Conservation (phyloP, 1,140 invertebrate genomes). For the Alviniconcha marisindica region DNA sequence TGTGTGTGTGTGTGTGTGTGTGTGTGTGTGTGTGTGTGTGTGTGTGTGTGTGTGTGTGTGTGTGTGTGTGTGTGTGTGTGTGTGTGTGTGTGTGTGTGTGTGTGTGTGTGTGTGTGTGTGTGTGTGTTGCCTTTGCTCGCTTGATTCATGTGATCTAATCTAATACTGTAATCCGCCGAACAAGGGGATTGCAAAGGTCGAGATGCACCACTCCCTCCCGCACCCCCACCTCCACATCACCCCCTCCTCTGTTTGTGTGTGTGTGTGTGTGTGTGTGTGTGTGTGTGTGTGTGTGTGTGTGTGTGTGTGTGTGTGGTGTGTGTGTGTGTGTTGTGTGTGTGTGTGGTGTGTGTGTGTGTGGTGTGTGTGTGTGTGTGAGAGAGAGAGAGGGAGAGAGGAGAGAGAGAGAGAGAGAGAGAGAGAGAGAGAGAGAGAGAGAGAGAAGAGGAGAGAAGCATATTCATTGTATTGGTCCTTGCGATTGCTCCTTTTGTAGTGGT, state of each 20-base stretch:
- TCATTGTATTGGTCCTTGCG: not conserved
- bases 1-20: not conserved
- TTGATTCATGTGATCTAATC: too few relatives aligned
- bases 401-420: slow-evolving; percentile 3
- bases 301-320: not conserved
- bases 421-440: slow-evolving; percentile 2
- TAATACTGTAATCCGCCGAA: too few relatives aligned
- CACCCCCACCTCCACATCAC: too few relatives aligned
- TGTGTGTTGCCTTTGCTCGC: too few relatives aligned
- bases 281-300: not conserved
- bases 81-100: not conserved
- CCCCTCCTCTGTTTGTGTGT: too few relatives aligned
- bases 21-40: not conserved
- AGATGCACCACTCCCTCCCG: too few relatives aligned
- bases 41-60: not conserved
- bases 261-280: not conserved
- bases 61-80: not conserved
- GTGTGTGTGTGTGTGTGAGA: not conserved
- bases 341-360: too few relatives aligned
- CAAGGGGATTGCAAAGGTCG: too few relatives aligned
- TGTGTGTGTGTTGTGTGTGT: too few relatives aligned
- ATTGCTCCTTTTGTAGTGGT: too few relatives aligned
- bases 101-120: too few relatives aligned
- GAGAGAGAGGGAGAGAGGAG: not conserved
- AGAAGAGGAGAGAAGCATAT: not conserved